Percentiles rank a stretch among this genome's conserved stretches.
phyloP scores from a whole-genome alignment of 2,888 invertebrate species.

The Torymus texanus region DNA sequence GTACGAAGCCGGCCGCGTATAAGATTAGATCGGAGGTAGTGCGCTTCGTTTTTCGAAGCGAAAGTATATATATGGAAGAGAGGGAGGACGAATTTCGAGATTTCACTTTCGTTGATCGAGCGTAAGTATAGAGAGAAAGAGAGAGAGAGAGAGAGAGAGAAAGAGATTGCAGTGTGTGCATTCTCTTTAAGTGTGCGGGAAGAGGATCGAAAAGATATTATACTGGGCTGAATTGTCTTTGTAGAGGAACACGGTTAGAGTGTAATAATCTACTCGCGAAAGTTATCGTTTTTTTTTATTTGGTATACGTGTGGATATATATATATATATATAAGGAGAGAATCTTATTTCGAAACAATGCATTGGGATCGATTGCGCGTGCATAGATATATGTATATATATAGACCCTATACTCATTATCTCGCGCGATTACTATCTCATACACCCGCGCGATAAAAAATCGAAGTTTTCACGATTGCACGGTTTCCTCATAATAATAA shows the following conservation, averaged over 20 bases:
- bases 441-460: constrained; percentile 17
- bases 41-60: background rate
- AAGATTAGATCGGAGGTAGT: background rate
- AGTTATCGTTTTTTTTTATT: constrained; percentile 20
- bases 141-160: no score
- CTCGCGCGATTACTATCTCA: background rate
- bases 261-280: background rate
- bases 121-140: no score
- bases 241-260: no score
- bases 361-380: background rate
- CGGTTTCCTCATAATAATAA: background rate
- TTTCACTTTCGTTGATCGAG: constrained; percentile 40
- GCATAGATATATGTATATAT: no score
- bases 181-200: background rate
- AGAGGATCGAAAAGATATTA: no score
- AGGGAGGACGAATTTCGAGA: background rate
- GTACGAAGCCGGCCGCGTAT: background rate
- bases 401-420: no score
- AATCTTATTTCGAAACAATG: constrained; percentile 36
- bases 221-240: no score
- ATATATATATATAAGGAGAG: background rate
- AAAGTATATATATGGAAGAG: background rate
- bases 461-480: constrained; percentile 12
- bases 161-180: background rate
- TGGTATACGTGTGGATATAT: background rate